Evolutionary conservation across 1,140 invertebrate species (phyloP).

Genomic region (Metaphire vulgaris): DNA sequence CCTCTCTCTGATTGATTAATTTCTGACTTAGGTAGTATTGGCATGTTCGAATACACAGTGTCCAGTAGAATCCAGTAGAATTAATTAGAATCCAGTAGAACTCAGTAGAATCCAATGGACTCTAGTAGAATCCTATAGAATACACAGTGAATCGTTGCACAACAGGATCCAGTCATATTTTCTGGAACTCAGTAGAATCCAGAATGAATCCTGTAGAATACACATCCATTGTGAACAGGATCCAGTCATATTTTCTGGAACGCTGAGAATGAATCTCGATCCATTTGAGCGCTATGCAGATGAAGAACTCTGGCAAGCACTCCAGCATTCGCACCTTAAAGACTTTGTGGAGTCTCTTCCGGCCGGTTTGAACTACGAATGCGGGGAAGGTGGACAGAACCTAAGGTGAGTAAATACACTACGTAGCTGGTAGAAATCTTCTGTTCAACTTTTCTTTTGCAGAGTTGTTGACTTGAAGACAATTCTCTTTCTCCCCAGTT

Average conservation of each 20-base stretch:
- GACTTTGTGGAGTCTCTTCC: slow-evolving; percentile 39
- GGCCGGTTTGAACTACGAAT: slow-evolving; percentile 36
- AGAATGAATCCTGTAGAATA: no score
- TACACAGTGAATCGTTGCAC: no score
- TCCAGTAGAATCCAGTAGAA: no score
- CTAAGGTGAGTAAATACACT: slow-evolving; percentile 35
- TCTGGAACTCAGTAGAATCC: no score
- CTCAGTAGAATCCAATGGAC: no score
- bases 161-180: no score
- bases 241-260: slow-evolving; percentile 54
- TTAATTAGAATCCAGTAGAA: no score
- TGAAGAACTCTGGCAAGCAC: slow-evolving; percentile 49
- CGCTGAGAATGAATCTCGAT: slow-evolving; percentile 59
- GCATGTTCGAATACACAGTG: no score
- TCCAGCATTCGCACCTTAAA: slow-evolving; percentile 53
- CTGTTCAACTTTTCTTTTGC: neutral
- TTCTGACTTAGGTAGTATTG: no score
- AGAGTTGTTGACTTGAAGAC: neutral
- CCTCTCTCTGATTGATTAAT: no score
- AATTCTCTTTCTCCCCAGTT: neutral
- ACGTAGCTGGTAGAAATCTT: neutral
- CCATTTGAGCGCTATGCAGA: slow-evolving; percentile 58
- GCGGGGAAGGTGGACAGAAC: slow-evolving; percentile 47
- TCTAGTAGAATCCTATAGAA: no score
- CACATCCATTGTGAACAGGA: no score